Base-by-base conservation (phyloP, 2,888 invertebrate genomes). In the Xestia c-nigrum region DNA sequence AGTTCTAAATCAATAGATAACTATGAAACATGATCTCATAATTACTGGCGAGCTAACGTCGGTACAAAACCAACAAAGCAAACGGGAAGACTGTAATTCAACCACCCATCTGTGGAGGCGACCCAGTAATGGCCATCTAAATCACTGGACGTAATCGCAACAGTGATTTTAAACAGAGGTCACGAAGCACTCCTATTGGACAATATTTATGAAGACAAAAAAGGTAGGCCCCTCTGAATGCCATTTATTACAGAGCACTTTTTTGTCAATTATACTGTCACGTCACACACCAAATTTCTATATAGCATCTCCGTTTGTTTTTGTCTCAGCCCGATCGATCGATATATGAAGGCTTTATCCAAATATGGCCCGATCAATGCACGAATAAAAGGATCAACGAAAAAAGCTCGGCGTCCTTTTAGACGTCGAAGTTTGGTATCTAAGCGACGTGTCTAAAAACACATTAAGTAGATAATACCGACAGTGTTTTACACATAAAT, bases 11-110 rank as follows among this genome's bases (percentile, higher is more conserved):
- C 95, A 94, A 94, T 95, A 94, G 94, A 94, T 94, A 94, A 94
- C 92, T 93, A 94, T 92, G 94, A 94, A 95, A 94, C 94, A 95
- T 95, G 95, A 96, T 95, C 94, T 94, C 94, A 94, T 96, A 96
- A 96, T 96, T 95, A 95, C 93, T 92, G 90, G 90, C 91, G 85
- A 91, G 89, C 91, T 90, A 93, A 92, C 91, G 92, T 91, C 93
- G 93, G 92, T 91, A 93, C 91, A 94, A 95, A 95, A 94, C 92
- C 92, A 94, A 95, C 93, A 94, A 93, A 94, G 94, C 92, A 89
- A 90, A 92, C 92, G 92, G 93, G 94, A 94, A 94, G 93, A 93
- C 92, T 91, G 94, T 95, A 94, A 95, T 94, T 95, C 94, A 94
- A 94, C 93, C 88, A 92, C 92, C 94, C 94, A 95, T 95, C 94